Evolutionary conservation across 2,797 vertebrate genomes (phyloP), one percentile per base, ranked within the genome.

Genomic region (Pseudopleuronectes americanus): DNA sequence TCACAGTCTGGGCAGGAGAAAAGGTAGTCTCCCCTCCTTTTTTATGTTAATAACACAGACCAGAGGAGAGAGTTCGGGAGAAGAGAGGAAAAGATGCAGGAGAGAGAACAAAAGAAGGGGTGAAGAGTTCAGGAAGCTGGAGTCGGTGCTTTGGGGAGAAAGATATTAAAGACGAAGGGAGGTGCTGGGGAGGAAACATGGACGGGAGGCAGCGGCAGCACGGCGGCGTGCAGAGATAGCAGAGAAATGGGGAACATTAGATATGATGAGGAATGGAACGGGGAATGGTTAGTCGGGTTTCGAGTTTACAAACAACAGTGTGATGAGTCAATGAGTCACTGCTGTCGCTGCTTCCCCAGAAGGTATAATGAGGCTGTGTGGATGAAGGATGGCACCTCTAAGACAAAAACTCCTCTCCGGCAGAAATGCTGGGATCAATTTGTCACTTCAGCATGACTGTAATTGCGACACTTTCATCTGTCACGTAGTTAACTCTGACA

Each of bases 381-480:
- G 86, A 90, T 90, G 88, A 93, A 83, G 52, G 71, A 92, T 89
- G 80, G 87, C 77, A 68, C 74, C 77, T 71, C 83, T 3, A 68
- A 83, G 86, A 87, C 85, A 81, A 86, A 89, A 88, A 73, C 72
- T 73, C 79, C 64, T 87, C 86, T 83, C 69, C 69, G 70, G 79
- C 80, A 86, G 72, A 87, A 89, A 90, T 12, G 53, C 67, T 38
- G 17, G 56, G 70, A 89, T 91, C 85, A 86, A 92, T 91, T 89
- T 81, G 81, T 92, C 89, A 91, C 87, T 83, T 87, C 76, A 69
- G 76, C 79, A 69, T 80, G 84, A 91, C 86, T 89, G 88, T 90
- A 87, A 87, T 75, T 88, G 85, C 88, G 91, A 92, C 91, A 90
- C 87, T 88, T 89, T 90, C 88, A 92, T 92, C 88, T 80, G 86